phyloP scores from a whole-genome alignment of 2,113 vertebrate genomes.

The Chionomys nivalis region DNA sequence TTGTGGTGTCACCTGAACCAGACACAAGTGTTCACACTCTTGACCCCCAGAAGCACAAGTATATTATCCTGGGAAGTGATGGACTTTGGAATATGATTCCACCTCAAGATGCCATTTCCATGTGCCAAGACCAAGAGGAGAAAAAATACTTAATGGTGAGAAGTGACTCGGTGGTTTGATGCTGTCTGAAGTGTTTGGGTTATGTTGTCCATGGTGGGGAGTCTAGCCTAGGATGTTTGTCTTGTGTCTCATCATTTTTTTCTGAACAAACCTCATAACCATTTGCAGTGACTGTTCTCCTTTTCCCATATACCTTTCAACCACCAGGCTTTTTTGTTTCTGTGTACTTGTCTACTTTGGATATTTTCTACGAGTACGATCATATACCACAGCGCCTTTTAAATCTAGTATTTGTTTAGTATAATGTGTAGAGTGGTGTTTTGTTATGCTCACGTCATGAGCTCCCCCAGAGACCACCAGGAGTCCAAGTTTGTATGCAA shows the following conservation, averaged over 20 bases:
- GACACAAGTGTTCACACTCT: slow-evolving; percentile 96
- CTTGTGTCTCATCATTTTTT: background rate
- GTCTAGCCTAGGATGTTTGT: slow-evolving; percentile 19
- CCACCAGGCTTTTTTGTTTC: background rate
- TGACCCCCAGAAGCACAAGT: slow-evolving; percentile 94
- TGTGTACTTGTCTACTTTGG: background rate
- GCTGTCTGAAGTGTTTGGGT: background rate
- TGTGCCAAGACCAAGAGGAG: slow-evolving; percentile 97
- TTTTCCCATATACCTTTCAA: background rate
- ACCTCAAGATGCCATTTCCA: slow-evolving; percentile 95
- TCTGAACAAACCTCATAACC: background rate
- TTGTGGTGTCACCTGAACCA: slow-evolving; percentile 98
- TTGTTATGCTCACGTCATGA: too few species aligned
- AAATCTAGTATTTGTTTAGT: background rate
- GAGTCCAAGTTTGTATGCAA: too few species aligned
- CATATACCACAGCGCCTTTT: background rate
- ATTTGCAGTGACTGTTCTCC: background rate
- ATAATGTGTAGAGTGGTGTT: background rate
- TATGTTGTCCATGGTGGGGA: background rate
- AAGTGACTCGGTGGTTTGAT: slow-evolving; percentile 6
- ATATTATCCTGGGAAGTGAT: slow-evolving; percentile 97
- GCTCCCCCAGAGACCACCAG: too few species aligned
- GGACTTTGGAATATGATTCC: slow-evolving; percentile 99
- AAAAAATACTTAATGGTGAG: slow-evolving; percentile 87
- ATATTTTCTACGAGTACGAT: background rate